Base-by-base conservation (phyloP, 2,113 vertebrate genomes). In the Trichomycterus rosablanca region DNA sequence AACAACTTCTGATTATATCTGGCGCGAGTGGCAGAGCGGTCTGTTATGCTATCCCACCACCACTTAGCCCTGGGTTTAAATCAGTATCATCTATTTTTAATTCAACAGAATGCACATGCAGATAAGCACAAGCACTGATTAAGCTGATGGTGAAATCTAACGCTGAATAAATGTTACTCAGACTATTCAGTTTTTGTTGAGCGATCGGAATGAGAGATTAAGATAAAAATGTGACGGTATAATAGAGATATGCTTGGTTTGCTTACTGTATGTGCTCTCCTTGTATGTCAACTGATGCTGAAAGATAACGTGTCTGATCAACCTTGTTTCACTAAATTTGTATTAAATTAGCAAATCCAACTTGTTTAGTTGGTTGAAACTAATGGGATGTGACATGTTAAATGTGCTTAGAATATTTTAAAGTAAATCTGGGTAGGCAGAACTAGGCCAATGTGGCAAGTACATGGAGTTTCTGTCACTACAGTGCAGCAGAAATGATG, bases 151-250 rank as follows among this genome's bases (percentile, higher is more conserved):
- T 66, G n/a, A 60, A 39, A 56, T 71, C 42, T 51, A 39, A 43
- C 0, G 26, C 39, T 43, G 56, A 20, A n/a, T 39, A 23, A 20
- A 15, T 12, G 24, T 52, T 58, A 52, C 19, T 2, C 16, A 23
- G 22, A 10, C 14, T 3, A 2, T 55, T 11, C 42, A 28, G 16
- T 15, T 30, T 45, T 59, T 37, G 19, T 19, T 48, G 11, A 56
- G 30, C 40, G 52, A 52, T 46, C 45, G 44, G 28, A 58, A 63
- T 57, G 58, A 66, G 28, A 60, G 57, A 56, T 57, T 32, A 2
- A 26, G 18, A 34, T n/a, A 15, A 37, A 71, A 22, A 52, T 40
- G 40, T 39, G 23, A 62, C 52, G 20, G 15, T 39, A 39, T 14
- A 20, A 55, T 35, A 52, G 3, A 42, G 8, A 7, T 4, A 42